Evolutionary conservation across 1,140 invertebrate species (phyloP).

Genomic region (Aporrectodea caliginosa): DNA sequence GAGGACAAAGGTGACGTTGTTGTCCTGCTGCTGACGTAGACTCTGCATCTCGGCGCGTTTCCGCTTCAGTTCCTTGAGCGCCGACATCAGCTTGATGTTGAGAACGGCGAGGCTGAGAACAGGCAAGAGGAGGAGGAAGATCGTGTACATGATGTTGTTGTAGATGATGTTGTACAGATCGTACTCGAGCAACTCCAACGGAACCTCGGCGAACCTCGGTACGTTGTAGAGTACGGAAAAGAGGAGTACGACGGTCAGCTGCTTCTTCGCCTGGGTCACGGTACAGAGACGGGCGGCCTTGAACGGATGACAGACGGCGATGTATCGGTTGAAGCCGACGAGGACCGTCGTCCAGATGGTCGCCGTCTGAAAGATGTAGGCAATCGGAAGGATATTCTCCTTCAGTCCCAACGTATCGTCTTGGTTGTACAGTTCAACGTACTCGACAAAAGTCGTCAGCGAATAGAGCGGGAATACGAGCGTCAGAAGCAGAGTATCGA

Average conservation of each 20-base stretch:
- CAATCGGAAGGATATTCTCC: slow-evolving; percentile 9
- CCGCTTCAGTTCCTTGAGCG: slow-evolving; percentile 25
- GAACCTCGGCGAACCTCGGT: slow-evolving; percentile 11
- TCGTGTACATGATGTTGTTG: slow-evolving; percentile 27
- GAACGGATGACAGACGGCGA: slow-evolving; percentile 32
- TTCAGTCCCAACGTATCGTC: slow-evolving; percentile 8
- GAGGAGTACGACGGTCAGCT: slow-evolving; percentile 22
- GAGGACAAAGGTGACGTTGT: slow-evolving; percentile 33
- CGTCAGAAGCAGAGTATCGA: slow-evolving; percentile 24
- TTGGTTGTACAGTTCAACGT: neutral
- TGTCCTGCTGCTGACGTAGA: slow-evolving; percentile 33
- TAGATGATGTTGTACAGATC: slow-evolving; percentile 21
- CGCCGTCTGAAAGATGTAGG: slow-evolving; percentile 25
- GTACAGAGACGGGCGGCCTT: slow-evolving; percentile 21
- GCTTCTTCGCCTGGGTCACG: slow-evolving; percentile 24
- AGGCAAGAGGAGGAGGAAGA: slow-evolving; percentile 25
- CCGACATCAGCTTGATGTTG: slow-evolving; percentile 27
- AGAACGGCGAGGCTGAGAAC: slow-evolving; percentile 27
- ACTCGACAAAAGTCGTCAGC: slow-evolving; percentile 15
- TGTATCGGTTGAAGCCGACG: slow-evolving; percentile 30
- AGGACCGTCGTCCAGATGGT: slow-evolving; percentile 34
- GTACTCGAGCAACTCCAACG: neutral
- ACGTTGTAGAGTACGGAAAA: slow-evolving; percentile 30
- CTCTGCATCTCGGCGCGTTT: slow-evolving; percentile 31
- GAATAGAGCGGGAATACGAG: slow-evolving; percentile 21